Percentiles rank a stretch among this genome's conserved stretches.
Evolutionary conservation across 2,113 vertebrate species (phyloP).

Genomic region (Dipodomys ordii): DNA sequence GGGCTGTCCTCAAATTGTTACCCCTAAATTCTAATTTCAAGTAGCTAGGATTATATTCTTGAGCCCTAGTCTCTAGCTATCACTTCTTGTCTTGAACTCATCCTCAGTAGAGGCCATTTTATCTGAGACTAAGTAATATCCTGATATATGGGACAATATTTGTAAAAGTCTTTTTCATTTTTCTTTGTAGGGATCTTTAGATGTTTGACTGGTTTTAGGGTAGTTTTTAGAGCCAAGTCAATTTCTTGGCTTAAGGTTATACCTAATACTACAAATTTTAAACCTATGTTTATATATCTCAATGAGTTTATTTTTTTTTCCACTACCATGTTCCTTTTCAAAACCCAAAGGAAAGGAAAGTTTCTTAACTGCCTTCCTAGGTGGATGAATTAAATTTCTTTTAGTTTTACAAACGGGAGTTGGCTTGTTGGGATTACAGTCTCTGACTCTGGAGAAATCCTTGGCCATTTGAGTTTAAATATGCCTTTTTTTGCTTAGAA

Average conservation of each 20-base stretch:
- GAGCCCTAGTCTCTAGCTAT: neutral
- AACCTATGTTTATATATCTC: neutral
- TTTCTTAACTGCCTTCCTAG: neutral
- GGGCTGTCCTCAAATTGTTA: too few species aligned
- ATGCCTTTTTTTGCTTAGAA: neutral
- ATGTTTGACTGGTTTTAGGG: neutral
- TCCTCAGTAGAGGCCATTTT: neutral
- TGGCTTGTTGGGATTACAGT: neutral
- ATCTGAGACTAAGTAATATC: neutral
- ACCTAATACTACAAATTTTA: neutral
- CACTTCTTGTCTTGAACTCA: constrained; percentile 44
- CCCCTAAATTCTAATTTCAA: too few species aligned
- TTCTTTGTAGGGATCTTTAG: neutral
- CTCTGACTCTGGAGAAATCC: neutral
- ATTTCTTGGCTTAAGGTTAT: neutral
- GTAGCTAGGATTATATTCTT: too few species aligned
- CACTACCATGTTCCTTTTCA: constrained; percentile 12
- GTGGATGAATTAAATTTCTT: constrained; percentile 9
- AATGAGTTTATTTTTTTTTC: neutral
- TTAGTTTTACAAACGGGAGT: constrained; percentile 29
- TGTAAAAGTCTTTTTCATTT: constrained; percentile 3
- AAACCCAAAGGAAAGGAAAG: neutral
- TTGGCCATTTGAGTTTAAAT: constrained; percentile 33
- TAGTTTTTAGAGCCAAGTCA: neutral
- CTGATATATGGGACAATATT: neutral